Conservation (phyloP, 2,888 invertebrate genomes). For the Bugula neritina region DNA sequence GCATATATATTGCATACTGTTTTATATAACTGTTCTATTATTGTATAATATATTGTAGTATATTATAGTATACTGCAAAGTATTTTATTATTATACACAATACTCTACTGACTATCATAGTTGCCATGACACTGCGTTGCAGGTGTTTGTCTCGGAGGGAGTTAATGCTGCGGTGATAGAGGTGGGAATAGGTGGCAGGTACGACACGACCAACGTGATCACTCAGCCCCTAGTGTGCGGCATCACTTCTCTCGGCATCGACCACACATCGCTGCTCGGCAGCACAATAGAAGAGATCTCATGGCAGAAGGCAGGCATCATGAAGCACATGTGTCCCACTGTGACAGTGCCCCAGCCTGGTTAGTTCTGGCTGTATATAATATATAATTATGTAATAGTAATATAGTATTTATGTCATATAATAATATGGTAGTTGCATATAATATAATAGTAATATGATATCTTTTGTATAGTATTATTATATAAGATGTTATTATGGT, state of each 20-base stretch:
- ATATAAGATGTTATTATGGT: too few species aligned
- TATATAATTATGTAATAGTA: background rate
- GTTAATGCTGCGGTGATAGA: conserved; percentile 90
- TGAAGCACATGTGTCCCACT: conserved; percentile 64
- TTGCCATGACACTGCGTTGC: too few species aligned
- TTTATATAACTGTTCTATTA: too few species aligned
- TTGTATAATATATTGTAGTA: too few species aligned
- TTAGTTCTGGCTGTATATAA: conserved; percentile 36
- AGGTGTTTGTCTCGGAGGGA: conserved; percentile 35
- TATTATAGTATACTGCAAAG: too few species aligned
- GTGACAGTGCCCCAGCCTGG: conserved; percentile 60
- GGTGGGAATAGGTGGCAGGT: conserved; percentile 92
- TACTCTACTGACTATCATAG: too few species aligned
- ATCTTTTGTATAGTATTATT: too few species aligned
- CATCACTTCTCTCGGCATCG: conserved; percentile 78
- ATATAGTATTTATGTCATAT: too few species aligned
- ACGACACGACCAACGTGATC: conserved; percentile 88
- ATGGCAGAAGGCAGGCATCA: conserved; percentile 89
- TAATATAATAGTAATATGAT: too few species aligned
- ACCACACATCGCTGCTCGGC: conserved; percentile 81
- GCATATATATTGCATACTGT: too few species aligned
- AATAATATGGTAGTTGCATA: too few species aligned
- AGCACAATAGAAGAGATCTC: conserved; percentile 79
- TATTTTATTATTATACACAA: too few species aligned
- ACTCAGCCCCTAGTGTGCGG: conserved; percentile 80